These are phyloP conservation scores for Escarpia spicata DNA, from an alignment of 2,888 invertebrate species.

Conservation along the genomic window DNA sequence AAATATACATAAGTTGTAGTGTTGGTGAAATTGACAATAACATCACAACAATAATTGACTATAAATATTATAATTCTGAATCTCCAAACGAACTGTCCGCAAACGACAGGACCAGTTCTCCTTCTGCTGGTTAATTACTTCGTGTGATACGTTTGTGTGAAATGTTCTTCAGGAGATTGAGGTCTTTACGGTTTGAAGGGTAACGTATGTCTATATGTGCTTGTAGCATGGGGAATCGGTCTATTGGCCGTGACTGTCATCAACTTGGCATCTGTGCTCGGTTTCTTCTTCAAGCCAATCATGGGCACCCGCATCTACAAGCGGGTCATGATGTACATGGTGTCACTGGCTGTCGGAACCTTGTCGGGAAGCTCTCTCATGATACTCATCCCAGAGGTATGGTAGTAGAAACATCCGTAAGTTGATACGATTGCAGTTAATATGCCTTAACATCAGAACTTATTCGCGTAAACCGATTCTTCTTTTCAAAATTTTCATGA, in stretches of 20 bases:
- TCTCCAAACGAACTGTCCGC: no score
- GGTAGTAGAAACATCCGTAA: neutral
- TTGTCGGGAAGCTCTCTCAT: conserved; percentile 72
- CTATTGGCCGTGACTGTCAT: conserved; percentile 72
- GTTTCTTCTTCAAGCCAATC: conserved; percentile 71
- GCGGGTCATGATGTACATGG: conserved; percentile 69
- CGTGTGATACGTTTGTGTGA: no score
- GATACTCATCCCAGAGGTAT: conserved; percentile 73
- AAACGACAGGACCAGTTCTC: no score
- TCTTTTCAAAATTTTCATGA: no score
- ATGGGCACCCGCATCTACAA: conserved; percentile 71
- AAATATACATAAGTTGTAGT: no score
- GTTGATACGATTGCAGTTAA: neutral
- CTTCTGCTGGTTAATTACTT: no score
- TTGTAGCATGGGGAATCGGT: conserved; percentile 72
- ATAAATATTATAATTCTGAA: no score
- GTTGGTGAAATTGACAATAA: no score
- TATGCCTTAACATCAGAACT: neutral
- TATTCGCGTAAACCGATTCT: neutral
- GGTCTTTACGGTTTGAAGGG: no score
- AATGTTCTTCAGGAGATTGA: no score
- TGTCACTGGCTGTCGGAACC: conserved; percentile 73
- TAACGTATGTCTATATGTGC: neutral
- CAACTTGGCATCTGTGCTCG: conserved; percentile 71
- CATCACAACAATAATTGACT: no score